Base-by-base conservation (phyloP, 2,113 vertebrate genomes). In the Bujurquina vittata region DNA sequence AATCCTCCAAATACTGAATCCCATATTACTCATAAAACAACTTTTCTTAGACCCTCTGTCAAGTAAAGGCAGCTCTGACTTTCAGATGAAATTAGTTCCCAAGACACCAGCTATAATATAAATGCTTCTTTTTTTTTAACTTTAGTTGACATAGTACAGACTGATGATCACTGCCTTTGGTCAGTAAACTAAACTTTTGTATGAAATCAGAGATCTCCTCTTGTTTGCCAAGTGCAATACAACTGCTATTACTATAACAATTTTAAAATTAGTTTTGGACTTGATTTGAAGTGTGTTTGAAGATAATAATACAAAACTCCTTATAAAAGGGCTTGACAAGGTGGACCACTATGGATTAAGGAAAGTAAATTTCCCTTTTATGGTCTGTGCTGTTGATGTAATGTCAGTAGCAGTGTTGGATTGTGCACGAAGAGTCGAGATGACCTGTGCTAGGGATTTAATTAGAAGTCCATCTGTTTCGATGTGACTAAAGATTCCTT, bases 401-500 rank as follows among this genome's bases (percentile, higher is more conserved):
- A 3, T 54, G 58, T 62, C 1, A n/a, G 20, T 8, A n/a, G 31
- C 29, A 10, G 9, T 22, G 29, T 67, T 46, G 72, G 37, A 78
- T 22, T 29, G 26, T 33, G 57, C 75, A 33, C 79, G 17, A 37
- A 61, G 46, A 67, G 37, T 65, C 2, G n/a, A 56, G 62, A 52
- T 73, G 49, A 84, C 46, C 62, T 77, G 3, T 26, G 54, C 52
- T 6, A 33, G 57, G 40, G 55, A 46, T 23, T 75, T 80, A 78
- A 76, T 88, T 54, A 76, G 73, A 65, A 20, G 63, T 23, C 60
- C 15, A 52, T 87, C 72, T 87, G 79, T 86, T 81, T 81, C 37
- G 58, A 58, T 75, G 49, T 1, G 22, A 67, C 40, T 57, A 83
- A 59, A 79, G 23, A 76, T 14, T 8, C 4, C 17, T 57, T 5